Conservation (phyloP, 35 echinoderm and acorn worm species). For the Acanthaster planci region DNA sequence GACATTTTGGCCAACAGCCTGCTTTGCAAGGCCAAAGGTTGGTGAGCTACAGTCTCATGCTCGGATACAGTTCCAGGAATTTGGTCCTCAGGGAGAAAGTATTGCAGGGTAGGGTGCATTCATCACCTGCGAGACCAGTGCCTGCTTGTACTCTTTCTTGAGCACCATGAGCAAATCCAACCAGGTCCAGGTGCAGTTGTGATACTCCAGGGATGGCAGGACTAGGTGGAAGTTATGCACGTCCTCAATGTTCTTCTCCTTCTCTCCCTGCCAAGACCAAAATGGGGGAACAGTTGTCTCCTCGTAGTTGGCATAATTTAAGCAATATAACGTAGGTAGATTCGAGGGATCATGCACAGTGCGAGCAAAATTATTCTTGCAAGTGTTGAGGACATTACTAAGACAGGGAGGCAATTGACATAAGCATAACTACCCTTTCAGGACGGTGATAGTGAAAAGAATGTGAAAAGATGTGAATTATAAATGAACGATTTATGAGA, state of each 20-base stretch:
- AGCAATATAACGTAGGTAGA: too few species aligned
- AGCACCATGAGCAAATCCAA: conserved; percentile 91
- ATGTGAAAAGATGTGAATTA: too few species aligned
- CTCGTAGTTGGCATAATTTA: not conserved
- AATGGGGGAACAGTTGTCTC: not conserved
- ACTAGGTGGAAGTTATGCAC: conserved; percentile 85
- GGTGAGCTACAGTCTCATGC: not conserved
- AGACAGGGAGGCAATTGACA: too few species aligned
- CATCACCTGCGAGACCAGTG: conserved; percentile 86
- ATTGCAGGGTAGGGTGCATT: not conserved
- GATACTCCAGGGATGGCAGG: conserved; percentile 85
- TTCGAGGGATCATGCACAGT: too few species aligned
- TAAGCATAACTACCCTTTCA: too few species aligned
- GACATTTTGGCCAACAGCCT: not conserved
- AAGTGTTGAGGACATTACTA: too few species aligned
- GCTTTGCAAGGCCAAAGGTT: not conserved
- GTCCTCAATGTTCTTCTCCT: conserved; percentile 98
- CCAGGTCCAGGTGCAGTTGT: conserved; percentile 97
- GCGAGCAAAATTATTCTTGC: too few species aligned
- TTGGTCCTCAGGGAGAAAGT: not conserved
- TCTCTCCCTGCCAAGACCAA: conserved; percentile 70
- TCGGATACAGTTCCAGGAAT: not conserved
- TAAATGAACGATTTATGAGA: too few species aligned
- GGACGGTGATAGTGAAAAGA: too few species aligned
- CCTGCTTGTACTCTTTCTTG: conserved; percentile 98